A percentile compares a stretch with the other conserved stretches of the same genome.
Conservation (phyloP, 2,113 vertebrate species). For the Nerophis ophidion region DNA sequence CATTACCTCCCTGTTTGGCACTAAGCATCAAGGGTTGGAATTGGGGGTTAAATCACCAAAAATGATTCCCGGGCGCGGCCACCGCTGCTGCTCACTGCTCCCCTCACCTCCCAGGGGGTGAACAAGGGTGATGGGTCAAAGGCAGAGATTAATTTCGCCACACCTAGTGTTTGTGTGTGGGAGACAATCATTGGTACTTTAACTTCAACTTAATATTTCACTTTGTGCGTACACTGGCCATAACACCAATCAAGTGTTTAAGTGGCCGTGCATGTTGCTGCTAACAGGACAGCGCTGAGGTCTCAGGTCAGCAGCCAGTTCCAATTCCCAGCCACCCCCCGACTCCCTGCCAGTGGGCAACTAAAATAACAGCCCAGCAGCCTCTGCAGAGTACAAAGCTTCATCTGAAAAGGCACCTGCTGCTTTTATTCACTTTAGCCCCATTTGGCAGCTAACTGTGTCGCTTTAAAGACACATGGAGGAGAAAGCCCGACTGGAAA, state of each 20-base stretch:
- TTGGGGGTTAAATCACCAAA: no score
- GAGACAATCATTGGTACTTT: no score
- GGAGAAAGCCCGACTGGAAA: constrained; percentile 66
- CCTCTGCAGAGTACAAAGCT: constrained; percentile 70
- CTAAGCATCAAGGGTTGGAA: no score
- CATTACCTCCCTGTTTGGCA: no score
- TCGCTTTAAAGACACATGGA: constrained; percentile 70
- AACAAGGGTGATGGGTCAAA: no score
- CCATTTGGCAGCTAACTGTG: constrained; percentile 67
- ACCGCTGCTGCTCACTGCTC: no score
- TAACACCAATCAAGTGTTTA: background rate
- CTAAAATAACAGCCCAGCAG: constrained; percentile 76
- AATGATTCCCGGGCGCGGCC: no score
- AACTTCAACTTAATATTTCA: no score
- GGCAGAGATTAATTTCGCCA: no score
- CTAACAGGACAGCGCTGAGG: constrained; percentile 70
- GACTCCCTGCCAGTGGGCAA: constrained; percentile 61
- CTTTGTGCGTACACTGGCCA: no score
- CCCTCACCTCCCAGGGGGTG: no score
- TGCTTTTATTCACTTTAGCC: constrained; percentile 71
- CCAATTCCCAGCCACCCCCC: constrained; percentile 74
- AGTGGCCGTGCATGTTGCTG: constrained; percentile 25
- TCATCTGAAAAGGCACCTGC: constrained; percentile 74
- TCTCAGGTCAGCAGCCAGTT: constrained; percentile 70
- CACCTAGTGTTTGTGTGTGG: no score